These are phyloP conservation scores for Isichthys henryi DNA, from an alignment of 2,113 vertebrate genomes.

Conservation along the genomic window DNA sequence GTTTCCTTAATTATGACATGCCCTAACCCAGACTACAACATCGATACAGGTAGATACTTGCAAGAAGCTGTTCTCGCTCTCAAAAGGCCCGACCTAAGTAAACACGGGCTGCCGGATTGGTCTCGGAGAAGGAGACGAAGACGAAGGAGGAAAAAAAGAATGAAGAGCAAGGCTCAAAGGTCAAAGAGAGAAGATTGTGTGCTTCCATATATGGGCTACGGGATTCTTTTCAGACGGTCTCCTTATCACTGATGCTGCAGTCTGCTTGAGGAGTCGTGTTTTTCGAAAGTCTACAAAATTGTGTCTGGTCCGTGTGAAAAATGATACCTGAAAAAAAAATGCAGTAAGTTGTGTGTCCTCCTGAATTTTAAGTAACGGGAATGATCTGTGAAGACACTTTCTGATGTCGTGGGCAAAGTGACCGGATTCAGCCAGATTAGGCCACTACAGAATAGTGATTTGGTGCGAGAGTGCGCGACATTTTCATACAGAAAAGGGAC, in stretches of 20 bases:
- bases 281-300: not conserved
- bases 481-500: not conserved
- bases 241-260: not conserved
- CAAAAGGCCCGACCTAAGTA: conserved; percentile 53
- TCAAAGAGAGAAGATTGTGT: conserved; percentile 23
- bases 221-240: not conserved
- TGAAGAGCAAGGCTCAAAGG: conserved; percentile 40
- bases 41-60: conserved; percentile 61
- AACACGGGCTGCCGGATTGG: conserved; percentile 48
- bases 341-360: not conserved
- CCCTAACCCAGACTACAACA: conserved; percentile 61
- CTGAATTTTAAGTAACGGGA: not conserved
- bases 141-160: conserved; percentile 36
- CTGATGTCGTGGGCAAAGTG: not conserved
- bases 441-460: not conserved
- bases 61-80: conserved; percentile 51
- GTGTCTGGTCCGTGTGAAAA: not conserved
- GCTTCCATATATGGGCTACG: conserved; percentile 15
- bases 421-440: not conserved
- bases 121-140: conserved; percentile 14
- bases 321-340: not conserved
- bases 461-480: not conserved
- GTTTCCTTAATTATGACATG: conserved; percentile 67
- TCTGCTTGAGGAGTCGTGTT: not conserved
- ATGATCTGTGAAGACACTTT: not conserved